Base-by-base conservation (phyloP, 2,113 vertebrate species). In the Pithys albifrons region DNA sequence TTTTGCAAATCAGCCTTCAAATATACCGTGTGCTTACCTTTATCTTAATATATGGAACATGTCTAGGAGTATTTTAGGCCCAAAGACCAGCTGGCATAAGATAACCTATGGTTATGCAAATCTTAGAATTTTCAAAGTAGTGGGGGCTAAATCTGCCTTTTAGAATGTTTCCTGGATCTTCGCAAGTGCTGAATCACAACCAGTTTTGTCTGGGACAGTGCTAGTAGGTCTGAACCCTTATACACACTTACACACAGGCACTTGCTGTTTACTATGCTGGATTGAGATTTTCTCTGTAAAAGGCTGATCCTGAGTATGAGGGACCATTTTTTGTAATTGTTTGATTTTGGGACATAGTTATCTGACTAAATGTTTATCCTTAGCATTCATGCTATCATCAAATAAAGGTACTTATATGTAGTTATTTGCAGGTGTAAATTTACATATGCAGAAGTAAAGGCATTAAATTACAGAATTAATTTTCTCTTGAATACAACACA, bases 381-480 rank as follows among this genome's bases (percentile, higher is more conserved):
- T 33, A 72, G 4, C 8, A 89, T 55, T 64, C 37, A 19, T 43
- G 7, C 41, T 48, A 8, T 51, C 22, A 39, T 43, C 16, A 75
- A 85, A 64, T 20, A 78, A 91, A 88, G 10, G 13, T 19, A 43
- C 3, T 25, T 37, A 52, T 49, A 12, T 59, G 20, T 22, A 37
- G 24, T 41, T 75, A 48, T 59, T 59, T 70, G 13, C 10, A 61
- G 31, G 8, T 37, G 19, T 70, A 31, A 5, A 14, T 75, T 79
- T 88, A 4, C 23, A 16, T 55, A 46, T 45, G 45, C 15, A 65
- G 48, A 89, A 77, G 10, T 29, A 51, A 76, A 94, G 19, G 10
- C 2, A 20, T 9, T 64, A 55, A 46, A 70, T 69, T 31, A 9
- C 0, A 0, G 37, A 3, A n/a, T 81, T 74, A 33, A 41, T 75